These are phyloP conservation scores for Noctua janthina DNA, from an alignment of 2,888 invertebrate genomes.

Conservation along the genomic window DNA sequence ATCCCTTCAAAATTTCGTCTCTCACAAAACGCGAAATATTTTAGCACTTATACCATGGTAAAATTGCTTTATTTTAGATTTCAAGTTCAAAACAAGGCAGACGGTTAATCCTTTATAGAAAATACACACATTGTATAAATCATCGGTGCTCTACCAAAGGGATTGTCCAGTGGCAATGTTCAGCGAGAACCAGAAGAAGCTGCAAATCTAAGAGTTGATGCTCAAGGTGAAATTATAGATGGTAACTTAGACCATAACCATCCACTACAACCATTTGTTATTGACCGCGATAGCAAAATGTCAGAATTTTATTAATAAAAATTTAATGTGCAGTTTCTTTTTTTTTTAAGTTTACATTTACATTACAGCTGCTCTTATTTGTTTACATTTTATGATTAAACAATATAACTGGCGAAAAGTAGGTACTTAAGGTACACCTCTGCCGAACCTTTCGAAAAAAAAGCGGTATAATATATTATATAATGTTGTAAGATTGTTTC, in stretches of 20 bases:
- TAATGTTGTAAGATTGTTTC: background rate
- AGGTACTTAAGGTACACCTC: background rate
- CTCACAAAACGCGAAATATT: background rate
- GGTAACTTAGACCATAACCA: conserved; percentile 27
- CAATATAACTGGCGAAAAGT: background rate
- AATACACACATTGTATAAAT: conserved; percentile 32
- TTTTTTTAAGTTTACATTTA: background rate
- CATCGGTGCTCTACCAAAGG: conserved; percentile 17
- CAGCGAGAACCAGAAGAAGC: conserved; percentile 5
- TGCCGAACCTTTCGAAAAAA: background rate
- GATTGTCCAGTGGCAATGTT: conserved; percentile 32
- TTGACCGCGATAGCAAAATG: conserved; percentile 28
- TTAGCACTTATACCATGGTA: background rate
- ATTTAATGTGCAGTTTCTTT: background rate
- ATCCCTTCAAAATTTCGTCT: background rate
- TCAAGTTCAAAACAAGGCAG: conserved; percentile 13
- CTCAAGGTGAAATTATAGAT: conserved; percentile 1
- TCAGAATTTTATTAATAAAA: conserved; percentile 18
- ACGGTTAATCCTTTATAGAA: background rate
- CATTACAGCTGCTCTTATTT: background rate
- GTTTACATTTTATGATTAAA: background rate
- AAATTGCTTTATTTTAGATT: conserved; percentile 18
- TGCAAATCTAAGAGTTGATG: conserved; percentile 34
- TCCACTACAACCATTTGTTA: conserved; percentile 21
- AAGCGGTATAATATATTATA: background rate